Evolutionary conservation across 2,797 vertebrate genomes (phyloP).

Genomic region (Melopsittacus undulatus): DNA sequence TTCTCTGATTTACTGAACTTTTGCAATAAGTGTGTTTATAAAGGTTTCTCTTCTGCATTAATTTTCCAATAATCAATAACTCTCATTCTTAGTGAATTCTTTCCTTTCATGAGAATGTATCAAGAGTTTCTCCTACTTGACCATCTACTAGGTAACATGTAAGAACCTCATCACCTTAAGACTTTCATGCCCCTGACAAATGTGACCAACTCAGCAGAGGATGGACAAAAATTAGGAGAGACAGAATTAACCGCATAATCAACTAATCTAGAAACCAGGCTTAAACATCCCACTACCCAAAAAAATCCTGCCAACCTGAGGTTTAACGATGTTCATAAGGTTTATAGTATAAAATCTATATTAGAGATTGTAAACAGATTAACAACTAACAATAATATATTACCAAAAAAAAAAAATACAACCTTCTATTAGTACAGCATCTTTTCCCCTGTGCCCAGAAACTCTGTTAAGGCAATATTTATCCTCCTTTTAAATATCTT

Average conservation of each 20-base stretch:
- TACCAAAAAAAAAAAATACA: neutral
- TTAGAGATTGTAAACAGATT: neutral
- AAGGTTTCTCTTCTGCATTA: neutral
- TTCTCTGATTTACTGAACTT: neutral
- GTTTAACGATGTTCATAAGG: neutral
- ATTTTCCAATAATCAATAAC: neutral
- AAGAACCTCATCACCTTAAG: neutral
- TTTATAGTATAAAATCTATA: neutral
- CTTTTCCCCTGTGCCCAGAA: neutral
- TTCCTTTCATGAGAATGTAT: neutral
- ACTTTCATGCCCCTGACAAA: neutral
- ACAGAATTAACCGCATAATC: neutral
- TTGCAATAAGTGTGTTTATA: neutral
- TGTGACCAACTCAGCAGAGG: fast-evolving
- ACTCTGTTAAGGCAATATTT: neutral
- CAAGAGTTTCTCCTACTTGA: neutral
- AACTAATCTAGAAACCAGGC: neutral
- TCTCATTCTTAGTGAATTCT: neutral
- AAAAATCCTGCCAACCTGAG: neutral
- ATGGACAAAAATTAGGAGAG: neutral
- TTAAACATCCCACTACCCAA: neutral
- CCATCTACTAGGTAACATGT: neutral
- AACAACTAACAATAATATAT: neutral
- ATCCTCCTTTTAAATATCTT: neutral
- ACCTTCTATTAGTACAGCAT: neutral